Percentiles rank a stretch among this genome's conserved stretches.
phyloP scores from a whole-genome alignment of 2,113 vertebrate species.

The Pardalotus punctatus region DNA sequence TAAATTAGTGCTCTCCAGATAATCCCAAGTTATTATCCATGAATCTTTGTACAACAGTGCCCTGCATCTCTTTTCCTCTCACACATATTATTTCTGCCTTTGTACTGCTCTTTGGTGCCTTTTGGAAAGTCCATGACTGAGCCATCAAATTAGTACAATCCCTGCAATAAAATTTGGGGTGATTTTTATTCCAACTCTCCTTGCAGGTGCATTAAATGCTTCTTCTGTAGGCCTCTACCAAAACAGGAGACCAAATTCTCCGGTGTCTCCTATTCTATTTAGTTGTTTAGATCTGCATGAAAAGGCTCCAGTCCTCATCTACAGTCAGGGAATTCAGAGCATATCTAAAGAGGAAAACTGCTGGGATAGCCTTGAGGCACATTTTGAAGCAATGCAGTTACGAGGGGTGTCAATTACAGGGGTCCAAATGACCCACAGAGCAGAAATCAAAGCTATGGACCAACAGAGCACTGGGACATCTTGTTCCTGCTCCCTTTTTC shows the following conservation, averaged over 20 bases:
- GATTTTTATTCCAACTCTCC: not conserved
- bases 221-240: not conserved
- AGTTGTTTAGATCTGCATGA: not conserved
- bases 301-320: not conserved
- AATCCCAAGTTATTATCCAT: not conserved
- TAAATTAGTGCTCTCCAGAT: slow-evolving; percentile 8
- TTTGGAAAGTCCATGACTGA: not conserved
- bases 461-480: not conserved
- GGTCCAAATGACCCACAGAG: not conserved
- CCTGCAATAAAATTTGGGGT: not conserved
- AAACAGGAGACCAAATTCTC: not conserved
- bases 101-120: not conserved
- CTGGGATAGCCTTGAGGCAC: not conserved
- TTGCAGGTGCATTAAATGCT: not conserved
- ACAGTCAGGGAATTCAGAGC: not conserved
- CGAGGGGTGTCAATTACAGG: not conserved
- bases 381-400: not conserved
- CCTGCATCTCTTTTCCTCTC: not conserved
- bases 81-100: not conserved
- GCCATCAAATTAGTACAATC: not conserved
- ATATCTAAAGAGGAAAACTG: not conserved
- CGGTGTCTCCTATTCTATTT: not conserved
- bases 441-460: not conserved
- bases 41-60: not conserved
- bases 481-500: not conserved